Base-by-base conservation (phyloP, 2,797 vertebrate genomes). In the Enteromius argenteus region DNA sequence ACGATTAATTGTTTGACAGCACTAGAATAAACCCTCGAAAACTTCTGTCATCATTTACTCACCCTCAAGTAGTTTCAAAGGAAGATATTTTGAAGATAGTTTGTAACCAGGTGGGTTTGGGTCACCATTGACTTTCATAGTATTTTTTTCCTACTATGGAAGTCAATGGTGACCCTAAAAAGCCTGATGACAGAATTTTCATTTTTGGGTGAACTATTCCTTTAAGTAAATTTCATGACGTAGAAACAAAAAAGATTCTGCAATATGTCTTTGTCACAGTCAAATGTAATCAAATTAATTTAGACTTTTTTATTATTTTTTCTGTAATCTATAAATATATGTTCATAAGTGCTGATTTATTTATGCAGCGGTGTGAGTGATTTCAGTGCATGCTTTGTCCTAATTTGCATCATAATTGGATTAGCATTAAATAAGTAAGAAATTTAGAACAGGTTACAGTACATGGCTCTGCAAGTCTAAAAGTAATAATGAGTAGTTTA, bases 331-430 rank as follows among this genome's bases (percentile, higher is more conserved):
- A 51, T 74, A 75, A 75, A 80, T 51, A 46, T 30, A 37, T 37
- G n/a, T 66, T 66, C 19, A 42, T 39, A 37, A 81, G 62, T 7
- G n/a, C 64, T 64, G 73, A 84, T 86, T 76, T 80, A 62, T 75
- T 53, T 72, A 51, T 71, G 71, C 37, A 44, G 35, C 10, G 35
- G 32, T 17, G 9, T 78, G 76, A 60, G 17, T 76, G 32, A 75
- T 80, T 77, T 81, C 35, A 77, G 64, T 27, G 75, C 67, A 60
- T 27, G 67, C 51, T 62, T 69, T 11, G 11, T 79, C 66, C 77
- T 66, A 53, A 84, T 81, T 71, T 73, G 80, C 82, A 87, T 85
- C 46, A 80, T 87, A 87, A 87, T 90, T 88, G 78, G 79, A 88
- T 88, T 87, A 83, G 74, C 67, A 79, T 84, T 85, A 79, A 84